Evolutionary conservation across 2,888 invertebrate genomes (phyloP).

Genomic region (Chymomyza fuscimana): DNA sequence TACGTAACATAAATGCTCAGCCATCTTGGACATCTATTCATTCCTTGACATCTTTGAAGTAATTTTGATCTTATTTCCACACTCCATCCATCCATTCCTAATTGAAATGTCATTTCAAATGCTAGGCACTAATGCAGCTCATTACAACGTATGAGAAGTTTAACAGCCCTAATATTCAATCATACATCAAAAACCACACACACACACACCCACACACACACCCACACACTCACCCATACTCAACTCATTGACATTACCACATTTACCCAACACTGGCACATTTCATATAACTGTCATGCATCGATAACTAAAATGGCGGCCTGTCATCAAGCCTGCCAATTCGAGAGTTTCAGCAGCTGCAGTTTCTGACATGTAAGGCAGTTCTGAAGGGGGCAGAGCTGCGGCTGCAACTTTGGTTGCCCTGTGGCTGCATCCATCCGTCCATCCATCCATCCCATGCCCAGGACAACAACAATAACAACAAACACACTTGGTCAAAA

Average conservation of each 20-base stretch:
- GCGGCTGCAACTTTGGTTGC: neutral
- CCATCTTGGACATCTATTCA: too few relatives aligned
- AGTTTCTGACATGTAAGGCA: neutral
- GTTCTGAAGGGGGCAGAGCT: neutral
- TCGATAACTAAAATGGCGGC: slow-evolving; percentile 5
- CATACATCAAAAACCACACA: slow-evolving; percentile 11
- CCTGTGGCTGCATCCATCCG: too few relatives aligned
- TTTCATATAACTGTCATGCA: neutral
- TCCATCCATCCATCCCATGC: too few relatives aligned
- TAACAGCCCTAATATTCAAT: slow-evolving; percentile 14
- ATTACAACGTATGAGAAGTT: neutral
- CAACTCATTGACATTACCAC: too few relatives aligned
- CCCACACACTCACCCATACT: neutral
- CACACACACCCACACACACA: slow-evolving; percentile 6
- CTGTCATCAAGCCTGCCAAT: slow-evolving; percentile 3
- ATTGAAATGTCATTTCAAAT: neutral
- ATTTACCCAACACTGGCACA: neutral
- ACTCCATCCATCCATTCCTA: too few relatives aligned
- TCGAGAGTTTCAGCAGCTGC: neutral
- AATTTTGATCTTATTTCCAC: too few relatives aligned
- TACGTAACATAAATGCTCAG: too few relatives aligned
- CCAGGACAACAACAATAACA: too few relatives aligned
- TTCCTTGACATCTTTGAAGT: too few relatives aligned
- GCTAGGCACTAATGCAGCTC: neutral
- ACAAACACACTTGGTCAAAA: neutral